phyloP scores from a whole-genome alignment of 2,888 invertebrate species.

The Ceraclea dissimilis region DNA sequence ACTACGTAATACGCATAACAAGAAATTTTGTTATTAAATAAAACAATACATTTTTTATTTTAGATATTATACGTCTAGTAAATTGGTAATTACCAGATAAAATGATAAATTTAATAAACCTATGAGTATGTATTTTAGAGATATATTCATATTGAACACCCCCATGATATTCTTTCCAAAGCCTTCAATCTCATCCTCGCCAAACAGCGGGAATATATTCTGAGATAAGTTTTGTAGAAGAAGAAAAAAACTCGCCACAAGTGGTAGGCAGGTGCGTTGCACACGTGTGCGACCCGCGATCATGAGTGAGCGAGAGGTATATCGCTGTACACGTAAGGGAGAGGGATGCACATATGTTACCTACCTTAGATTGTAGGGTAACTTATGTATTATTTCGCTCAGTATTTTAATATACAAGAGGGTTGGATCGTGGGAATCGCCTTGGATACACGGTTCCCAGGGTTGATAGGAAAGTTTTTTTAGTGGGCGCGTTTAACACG shows the following conservation, averaged over 20 bases:
- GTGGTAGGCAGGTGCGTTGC: slow-evolving; percentile 35
- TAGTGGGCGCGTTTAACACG: slow-evolving; percentile 38
- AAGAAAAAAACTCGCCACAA: slow-evolving; percentile 16
- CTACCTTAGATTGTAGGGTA: slow-evolving; percentile 44
- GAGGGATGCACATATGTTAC: slow-evolving; percentile 38
- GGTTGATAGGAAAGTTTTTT: slow-evolving; percentile 41
- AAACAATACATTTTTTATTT: too few relatives aligned
- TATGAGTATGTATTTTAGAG: not conserved
- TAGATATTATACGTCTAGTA: too few relatives aligned
- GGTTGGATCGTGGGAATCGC: slow-evolving; percentile 61
- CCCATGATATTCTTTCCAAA: not conserved
- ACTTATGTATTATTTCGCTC: slow-evolving; percentile 50
- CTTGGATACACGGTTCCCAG: slow-evolving; percentile 58
- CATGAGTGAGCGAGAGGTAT: slow-evolving; percentile 20
- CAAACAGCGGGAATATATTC: slow-evolving; percentile 12
- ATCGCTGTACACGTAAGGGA: slow-evolving; percentile 29
- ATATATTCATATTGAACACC: slow-evolving; percentile 2
- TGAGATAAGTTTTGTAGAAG: slow-evolving; percentile 15
- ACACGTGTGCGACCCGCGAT: slow-evolving; percentile 52
- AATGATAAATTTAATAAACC: too few relatives aligned
- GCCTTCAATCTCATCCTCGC: slow-evolving; percentile 20
- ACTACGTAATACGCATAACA: too few relatives aligned
- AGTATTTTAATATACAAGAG: slow-evolving; percentile 54
- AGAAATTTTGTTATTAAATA: too few relatives aligned
- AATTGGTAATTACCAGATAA: too few relatives aligned